These are phyloP conservation scores for Idaea dimidiata DNA, from an alignment of 2,888 invertebrate species.

Conservation along the genomic window DNA sequence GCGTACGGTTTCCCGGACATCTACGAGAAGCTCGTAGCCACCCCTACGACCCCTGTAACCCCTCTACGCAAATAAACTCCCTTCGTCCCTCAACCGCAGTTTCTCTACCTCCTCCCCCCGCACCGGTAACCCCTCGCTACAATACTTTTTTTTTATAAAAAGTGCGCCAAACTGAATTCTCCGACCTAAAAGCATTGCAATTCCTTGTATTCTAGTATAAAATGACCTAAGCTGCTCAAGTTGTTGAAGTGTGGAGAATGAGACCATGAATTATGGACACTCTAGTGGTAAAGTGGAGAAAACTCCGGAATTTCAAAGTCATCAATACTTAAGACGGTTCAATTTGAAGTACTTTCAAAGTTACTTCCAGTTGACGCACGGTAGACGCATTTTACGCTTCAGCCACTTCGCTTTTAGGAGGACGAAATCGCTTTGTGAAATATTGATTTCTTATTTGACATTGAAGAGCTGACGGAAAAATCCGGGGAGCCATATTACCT, in stretches of 20 bases:
- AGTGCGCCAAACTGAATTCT: too few relatives aligned
- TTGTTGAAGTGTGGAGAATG: conserved; percentile 1
- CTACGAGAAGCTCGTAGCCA: too few relatives aligned
- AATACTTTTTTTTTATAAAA: too few relatives aligned
- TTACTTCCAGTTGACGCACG: conserved; percentile 1
- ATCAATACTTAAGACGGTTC: neutral
- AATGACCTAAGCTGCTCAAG: neutral
- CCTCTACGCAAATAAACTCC: too few relatives aligned
- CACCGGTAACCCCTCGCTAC: too few relatives aligned
- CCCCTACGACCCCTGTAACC: too few relatives aligned
- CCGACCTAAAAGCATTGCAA: neutral
- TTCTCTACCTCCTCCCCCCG: too few relatives aligned
- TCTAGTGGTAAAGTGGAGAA: neutral
- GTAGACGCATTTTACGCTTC: neutral
- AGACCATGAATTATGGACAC: conserved; percentile 1
- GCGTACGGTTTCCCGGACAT: too few relatives aligned
- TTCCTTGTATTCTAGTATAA: neutral
- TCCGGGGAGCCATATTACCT: neutral
- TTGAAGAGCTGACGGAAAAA: neutral
- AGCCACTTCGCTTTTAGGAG: neutral
- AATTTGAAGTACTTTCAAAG: neutral
- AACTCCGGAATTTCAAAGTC: neutral
- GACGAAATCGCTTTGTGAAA: conserved; percentile 1
- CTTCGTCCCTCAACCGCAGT: too few relatives aligned
- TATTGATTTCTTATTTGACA: conserved; percentile 1